These are phyloP conservation scores for Dasyurus viverrinus DNA, from an alignment of 2,113 vertebrate species.

Conservation along the genomic window DNA sequence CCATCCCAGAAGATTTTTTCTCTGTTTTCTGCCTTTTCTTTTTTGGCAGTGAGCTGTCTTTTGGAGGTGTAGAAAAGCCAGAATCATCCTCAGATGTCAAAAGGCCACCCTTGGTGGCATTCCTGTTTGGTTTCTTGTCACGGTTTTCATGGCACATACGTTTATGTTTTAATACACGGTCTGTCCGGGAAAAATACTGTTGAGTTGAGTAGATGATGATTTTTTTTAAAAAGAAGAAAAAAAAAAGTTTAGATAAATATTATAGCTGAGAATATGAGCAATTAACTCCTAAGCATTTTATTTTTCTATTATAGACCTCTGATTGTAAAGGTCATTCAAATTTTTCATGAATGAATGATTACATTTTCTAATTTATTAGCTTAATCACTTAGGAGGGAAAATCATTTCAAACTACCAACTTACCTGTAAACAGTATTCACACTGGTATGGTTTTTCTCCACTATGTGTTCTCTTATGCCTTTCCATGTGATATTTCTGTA, in stretches of 20 bases:
- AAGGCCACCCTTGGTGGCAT: conserved; percentile 90
- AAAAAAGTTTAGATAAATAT: conserved; percentile 65
- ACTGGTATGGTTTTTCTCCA: conserved; percentile 99
- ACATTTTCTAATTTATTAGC: conserved; percentile 43
- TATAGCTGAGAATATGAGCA: conserved; percentile 48
- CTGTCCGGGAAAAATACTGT: conserved; percentile 98
- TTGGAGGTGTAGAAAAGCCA: conserved; percentile 87
- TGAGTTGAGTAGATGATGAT: conserved; percentile 60
- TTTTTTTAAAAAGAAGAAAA: conserved; percentile 58
- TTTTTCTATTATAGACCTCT: conserved; percentile 44
- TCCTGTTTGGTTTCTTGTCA: conserved; percentile 93
- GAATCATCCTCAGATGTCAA: conserved; percentile 86
- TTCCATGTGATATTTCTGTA: conserved; percentile 99
- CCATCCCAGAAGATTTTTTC: conserved; percentile 85
- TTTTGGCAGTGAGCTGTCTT: conserved; percentile 95
- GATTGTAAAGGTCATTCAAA: conserved; percentile 29
- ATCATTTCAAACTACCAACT: conserved; percentile 62
- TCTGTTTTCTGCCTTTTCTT: conserved; percentile 96
- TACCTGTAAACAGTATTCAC: conserved; percentile 99
- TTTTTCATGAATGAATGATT: no score
- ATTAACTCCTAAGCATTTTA: conserved; percentile 40
- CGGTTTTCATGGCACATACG: conserved; percentile 99
- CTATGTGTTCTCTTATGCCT: conserved; percentile 99
- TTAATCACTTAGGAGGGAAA: not conserved
- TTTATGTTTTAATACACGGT: conserved; percentile 98